These are phyloP conservation scores for Marronus borbonicus DNA, from an alignment of 2,888 invertebrate species.

Conservation along the genomic window DNA sequence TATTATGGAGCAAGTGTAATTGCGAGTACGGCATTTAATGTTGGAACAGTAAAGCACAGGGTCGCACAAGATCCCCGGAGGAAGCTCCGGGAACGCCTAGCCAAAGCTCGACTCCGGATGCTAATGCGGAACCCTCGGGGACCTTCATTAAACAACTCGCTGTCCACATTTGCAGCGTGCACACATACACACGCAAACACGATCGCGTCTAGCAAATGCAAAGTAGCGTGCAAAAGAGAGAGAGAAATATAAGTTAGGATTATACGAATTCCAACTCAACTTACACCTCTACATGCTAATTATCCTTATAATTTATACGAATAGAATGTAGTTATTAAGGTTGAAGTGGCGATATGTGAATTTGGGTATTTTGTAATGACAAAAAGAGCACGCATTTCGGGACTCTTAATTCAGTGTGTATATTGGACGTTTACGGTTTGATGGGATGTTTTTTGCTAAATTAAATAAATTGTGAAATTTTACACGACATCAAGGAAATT, in stretches of 20 bases:
- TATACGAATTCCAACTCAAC: conserved; percentile 60
- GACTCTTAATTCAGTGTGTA: conserved; percentile 24
- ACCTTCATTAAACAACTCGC: conserved; percentile 69
- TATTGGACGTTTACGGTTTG: conserved; percentile 1
- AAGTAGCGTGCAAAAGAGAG: conserved; percentile 39
- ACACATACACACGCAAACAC: conserved; percentile 53
- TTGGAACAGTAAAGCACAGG: conserved; percentile 62
- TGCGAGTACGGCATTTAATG: conserved; percentile 64
- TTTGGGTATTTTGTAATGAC: conserved; percentile 27
- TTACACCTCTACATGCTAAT: conserved; percentile 60
- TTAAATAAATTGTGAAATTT: conserved; percentile 6
- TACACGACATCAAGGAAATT: background rate
- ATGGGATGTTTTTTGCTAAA: background rate
- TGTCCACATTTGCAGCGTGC: conserved; percentile 65
- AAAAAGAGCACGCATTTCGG: conserved; percentile 33
- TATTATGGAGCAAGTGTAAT: conserved; percentile 64
- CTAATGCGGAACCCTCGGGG: conserved; percentile 66
- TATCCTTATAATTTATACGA: conserved; percentile 58
- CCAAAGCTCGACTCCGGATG: conserved; percentile 62
- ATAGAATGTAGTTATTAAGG: conserved; percentile 49
- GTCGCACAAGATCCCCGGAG: conserved; percentile 62
- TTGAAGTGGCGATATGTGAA: conserved; percentile 48
- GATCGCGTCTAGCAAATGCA: conserved; percentile 31
- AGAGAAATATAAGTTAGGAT: conserved; percentile 54
- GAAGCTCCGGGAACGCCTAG: conserved; percentile 57